phyloP scores from a whole-genome alignment of 2,113 vertebrate genomes.

The Dromas ardeola region DNA sequence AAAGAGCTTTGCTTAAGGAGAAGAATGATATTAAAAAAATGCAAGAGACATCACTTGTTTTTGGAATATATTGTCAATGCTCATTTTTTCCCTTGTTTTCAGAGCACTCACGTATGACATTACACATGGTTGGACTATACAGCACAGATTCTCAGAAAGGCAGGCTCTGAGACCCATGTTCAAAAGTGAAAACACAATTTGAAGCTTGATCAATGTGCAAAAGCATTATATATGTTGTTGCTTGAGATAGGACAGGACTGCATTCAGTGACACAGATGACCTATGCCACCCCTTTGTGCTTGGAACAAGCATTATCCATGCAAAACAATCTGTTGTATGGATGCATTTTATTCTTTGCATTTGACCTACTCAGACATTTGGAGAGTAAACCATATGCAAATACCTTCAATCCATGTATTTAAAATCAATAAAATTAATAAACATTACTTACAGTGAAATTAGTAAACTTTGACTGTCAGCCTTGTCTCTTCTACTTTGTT shows the following conservation, averaged over 20 bases:
- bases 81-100: not conserved
- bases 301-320: not conserved
- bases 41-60: not conserved
- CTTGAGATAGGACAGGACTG: not conserved
- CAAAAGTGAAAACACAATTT: not conserved
- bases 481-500: not conserved
- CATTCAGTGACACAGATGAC: not conserved
- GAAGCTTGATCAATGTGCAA: not conserved
- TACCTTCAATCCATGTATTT: not conserved
- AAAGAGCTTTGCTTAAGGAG: not conserved
- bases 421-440: not conserved
- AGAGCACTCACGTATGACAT: not conserved
- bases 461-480: not conserved
- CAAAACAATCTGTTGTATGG: not conserved
- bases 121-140: not conserved
- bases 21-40: not conserved
- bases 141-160: not conserved
- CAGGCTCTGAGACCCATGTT: rapidly evolving
- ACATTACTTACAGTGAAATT: not conserved
- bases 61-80: not conserved
- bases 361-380: not conserved
- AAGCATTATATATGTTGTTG: not conserved
- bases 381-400: not conserved
- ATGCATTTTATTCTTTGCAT: not conserved
- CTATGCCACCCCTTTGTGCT: not conserved